Conservation (phyloP, 2,888 invertebrate genomes). For the Xylocampa areola region DNA sequence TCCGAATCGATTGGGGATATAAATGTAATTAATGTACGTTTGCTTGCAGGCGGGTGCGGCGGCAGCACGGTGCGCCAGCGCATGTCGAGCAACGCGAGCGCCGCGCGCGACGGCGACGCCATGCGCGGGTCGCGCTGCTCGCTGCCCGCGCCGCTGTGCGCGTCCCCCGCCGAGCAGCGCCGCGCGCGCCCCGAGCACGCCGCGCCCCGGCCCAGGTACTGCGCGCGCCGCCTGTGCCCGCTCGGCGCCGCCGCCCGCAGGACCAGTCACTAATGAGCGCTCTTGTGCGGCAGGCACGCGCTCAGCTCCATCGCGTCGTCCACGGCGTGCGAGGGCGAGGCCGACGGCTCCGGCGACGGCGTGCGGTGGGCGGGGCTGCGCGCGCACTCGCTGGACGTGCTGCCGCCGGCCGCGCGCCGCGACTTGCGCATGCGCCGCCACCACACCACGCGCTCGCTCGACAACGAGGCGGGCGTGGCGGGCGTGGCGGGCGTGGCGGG, state of each 20-base stretch:
- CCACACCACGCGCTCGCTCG: constrained; percentile 78
- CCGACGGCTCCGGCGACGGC: constrained; percentile 69
- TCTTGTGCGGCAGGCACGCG: constrained; percentile 79
- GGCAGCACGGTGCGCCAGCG: constrained; percentile 73
- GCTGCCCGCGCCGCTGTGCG: constrained; percentile 68
- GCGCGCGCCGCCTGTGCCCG: constrained; percentile 2
- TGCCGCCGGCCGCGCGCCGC: constrained; percentile 53
- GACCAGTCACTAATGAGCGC: constrained; percentile 24
- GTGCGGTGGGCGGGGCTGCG: constrained; percentile 66
- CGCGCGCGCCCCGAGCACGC: constrained; percentile 56
- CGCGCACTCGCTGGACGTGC: constrained; percentile 75
- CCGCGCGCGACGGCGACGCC: constrained; percentile 51
- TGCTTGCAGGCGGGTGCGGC: constrained; percentile 53
- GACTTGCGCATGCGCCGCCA: constrained; percentile 69
- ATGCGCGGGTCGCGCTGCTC: constrained; percentile 74
- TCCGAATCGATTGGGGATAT: background rate
- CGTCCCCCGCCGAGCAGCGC: constrained; percentile 55
- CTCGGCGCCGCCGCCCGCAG: constrained; percentile 5
- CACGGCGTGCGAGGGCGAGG: constrained; percentile 84
- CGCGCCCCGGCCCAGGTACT: constrained; percentile 64
- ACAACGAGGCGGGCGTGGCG: constrained; percentile 72
- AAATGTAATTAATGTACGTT: background rate
- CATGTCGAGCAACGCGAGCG: constrained; percentile 71
- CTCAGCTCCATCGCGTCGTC: constrained; percentile 92
- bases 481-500: too few relatives aligned